A percentile compares a stretch with the other conserved stretches of the same genome.
phyloP scores from a whole-genome alignment of 2,113 vertebrate genomes.

The Lutjanus erythropterus region DNA sequence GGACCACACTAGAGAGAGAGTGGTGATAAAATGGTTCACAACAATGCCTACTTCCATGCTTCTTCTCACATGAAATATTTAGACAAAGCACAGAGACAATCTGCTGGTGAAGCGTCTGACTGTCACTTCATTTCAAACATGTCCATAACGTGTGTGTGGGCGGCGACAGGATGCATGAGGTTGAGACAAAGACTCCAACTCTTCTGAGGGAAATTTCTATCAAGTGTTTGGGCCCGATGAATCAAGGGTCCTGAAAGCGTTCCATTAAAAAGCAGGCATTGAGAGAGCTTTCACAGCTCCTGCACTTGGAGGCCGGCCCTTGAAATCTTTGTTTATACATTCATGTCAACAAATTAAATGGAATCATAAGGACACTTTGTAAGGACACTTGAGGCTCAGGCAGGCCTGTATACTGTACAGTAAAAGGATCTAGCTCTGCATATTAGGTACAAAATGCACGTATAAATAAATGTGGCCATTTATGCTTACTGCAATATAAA shows the following conservation, averaged over 20 bases:
- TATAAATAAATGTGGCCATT: not conserved
- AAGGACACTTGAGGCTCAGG: slow-evolving; percentile 29
- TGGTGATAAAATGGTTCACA: not conserved
- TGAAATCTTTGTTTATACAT: slow-evolving; percentile 53
- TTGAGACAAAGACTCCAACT: slow-evolving; percentile 23
- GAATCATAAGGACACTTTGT: slow-evolving; percentile 37
- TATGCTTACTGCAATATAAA: slow-evolving; percentile 2
- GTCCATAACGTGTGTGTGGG: slow-evolving; percentile 22
- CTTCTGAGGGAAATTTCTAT: slow-evolving; percentile 41
- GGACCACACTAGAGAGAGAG: not conserved
- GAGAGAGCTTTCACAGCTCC: slow-evolving; percentile 46
- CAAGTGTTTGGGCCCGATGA: slow-evolving; percentile 24
- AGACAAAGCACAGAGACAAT: slow-evolving; percentile 34
- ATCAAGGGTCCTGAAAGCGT: slow-evolving; percentile 35
- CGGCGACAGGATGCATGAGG: not conserved
- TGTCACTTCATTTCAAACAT: slow-evolving; percentile 36
- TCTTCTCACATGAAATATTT: slow-evolving; percentile 50
- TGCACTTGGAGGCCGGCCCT: slow-evolving; percentile 40
- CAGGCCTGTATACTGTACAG: not conserved
- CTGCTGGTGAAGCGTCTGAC: slow-evolving; percentile 28
- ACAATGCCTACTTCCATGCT: not conserved
- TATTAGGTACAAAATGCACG: not conserved
- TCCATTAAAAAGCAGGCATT: slow-evolving; percentile 22
- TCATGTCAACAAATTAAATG: slow-evolving; percentile 54
- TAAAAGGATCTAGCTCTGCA: not conserved